Conservation (phyloP, 2,888 invertebrate genomes). For the Ectemnius cavifrons region DNA sequence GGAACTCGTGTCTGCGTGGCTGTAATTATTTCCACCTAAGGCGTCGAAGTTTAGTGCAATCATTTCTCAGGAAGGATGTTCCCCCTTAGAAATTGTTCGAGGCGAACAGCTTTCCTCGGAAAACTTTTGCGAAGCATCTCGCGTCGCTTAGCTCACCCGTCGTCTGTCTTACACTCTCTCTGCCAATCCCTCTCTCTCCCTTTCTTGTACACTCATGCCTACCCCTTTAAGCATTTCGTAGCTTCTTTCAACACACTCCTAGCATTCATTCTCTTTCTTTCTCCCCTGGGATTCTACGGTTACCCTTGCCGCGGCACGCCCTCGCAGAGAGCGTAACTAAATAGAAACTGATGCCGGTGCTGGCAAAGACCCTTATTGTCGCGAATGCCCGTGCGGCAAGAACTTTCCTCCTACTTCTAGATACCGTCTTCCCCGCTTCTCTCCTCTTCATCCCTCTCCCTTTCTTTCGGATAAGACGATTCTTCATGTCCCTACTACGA, state of each 20-base stretch:
- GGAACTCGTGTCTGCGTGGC: conserved; percentile 52
- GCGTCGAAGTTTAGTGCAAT: conserved; percentile 63
- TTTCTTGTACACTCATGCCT: background rate
- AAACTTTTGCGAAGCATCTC: conserved; percentile 67
- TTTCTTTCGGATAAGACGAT: conserved; percentile 70
- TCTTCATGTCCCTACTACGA: conserved; percentile 69
- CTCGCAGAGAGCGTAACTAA: conserved; percentile 68
- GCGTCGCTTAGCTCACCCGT: conserved; percentile 39
- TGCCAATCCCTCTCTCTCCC: conserved; percentile 21
- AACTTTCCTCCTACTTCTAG: conserved; percentile 61
- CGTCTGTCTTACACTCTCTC: conserved; percentile 15
- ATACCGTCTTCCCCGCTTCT: too few species aligned
- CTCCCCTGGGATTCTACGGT: conserved; percentile 35
- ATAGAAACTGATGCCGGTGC: conserved; percentile 71
- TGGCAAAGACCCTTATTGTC: conserved; percentile 68
- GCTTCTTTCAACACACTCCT: conserved; percentile 25
- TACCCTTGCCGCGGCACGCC: conserved; percentile 58
- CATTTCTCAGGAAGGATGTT: conserved; percentile 63
- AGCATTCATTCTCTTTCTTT: conserved; percentile 1
- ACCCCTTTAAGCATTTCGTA: too few species aligned
- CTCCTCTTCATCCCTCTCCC: conserved; percentile 43
- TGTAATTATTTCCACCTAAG: conserved; percentile 64
- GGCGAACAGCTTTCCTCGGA: conserved; percentile 64
- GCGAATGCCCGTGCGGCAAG: conserved; percentile 65
- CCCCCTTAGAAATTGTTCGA: conserved; percentile 61